Base-by-base conservation (phyloP, 1,140 invertebrate genomes). In the Camponotus floridanus region DNA sequence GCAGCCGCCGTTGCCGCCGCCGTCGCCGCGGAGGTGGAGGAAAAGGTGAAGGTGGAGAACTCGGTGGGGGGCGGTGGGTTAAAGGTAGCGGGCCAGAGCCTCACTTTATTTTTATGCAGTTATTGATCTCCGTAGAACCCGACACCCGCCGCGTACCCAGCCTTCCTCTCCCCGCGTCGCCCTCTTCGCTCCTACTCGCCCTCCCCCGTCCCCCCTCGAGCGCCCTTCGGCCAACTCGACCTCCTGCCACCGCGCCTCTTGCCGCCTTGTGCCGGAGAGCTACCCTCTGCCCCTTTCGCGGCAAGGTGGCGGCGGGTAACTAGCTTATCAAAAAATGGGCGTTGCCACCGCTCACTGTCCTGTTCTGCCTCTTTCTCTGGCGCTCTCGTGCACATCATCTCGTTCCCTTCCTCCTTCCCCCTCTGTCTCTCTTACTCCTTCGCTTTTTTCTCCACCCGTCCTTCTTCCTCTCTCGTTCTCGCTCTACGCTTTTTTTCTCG, bases 321-420 rank as follows among this genome's bases (percentile, higher is more conserved):
- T 95, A 95, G 94, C 94, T 95, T 95, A 95, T 95, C 94, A 95
- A 95, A 95, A 95, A 95, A 95, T 95, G 94, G 94, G 94, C 94
- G 94, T 95, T 95, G 94, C 94, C 94, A 91, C 91, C 93, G 90
- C 88, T 92, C 91, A 92, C 92, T 93, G 92, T 92, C 87, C 91
- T 87, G 81, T 84, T 91, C 86, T 79, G 45, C 65, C 42, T 92
- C 92, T 91, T 92, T 91, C 90, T 91, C 89, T 87, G 76, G 64
- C 76, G 45, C 36, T 31, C 76, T 79, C 55, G 51, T 21, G 68
- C 79, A 68, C 88, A 73, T 88, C 86, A 88, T 90, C 88, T 91
- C 86, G 86, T 85, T 89, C n/a, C 85, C 48, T 65, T 84, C 85
- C 65, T 86, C 78, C 76, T 57, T 55, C 55, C 31, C n/a, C 26